Base-by-base conservation (phyloP, 2,113 vertebrate species). In the Kryptolebias marmoratus region DNA sequence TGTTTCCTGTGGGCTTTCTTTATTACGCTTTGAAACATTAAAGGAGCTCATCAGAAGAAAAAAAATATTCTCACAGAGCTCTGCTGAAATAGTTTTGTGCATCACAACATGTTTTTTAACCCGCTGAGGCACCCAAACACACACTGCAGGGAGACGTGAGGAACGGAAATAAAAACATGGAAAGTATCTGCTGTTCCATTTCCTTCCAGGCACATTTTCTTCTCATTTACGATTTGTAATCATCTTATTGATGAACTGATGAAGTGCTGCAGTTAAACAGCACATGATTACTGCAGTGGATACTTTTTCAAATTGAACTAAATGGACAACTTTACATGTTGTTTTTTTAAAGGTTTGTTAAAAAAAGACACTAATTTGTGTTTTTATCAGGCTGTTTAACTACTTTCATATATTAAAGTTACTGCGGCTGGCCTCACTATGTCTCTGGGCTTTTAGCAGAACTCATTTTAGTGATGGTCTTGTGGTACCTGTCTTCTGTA, bases 21-120 rank as follows among this genome's bases (percentile, higher is more conserved):
- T 63, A 64, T 54, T 77, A 31, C 27, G 53, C 44, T 49, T 56
- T 67, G 30, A 42, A 50, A 59, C 68, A 80, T 71, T 66, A 64
- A 32, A 67, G 14, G 31, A 27, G 44, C 58, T 42, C 39, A 42
- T 5, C 5, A 42, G 8, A 7, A 36, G 7, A 9, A 42, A 42
- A 42, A 42, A 42, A 9, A 42, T 22, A 42, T 42, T 9, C 9
- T 42, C 39, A 62, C 27, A 55, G 45, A 64, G 30, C 18, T 66
- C 9, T 53, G 27, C 11, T 39, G 15, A 8, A 22, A 52, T 27
- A 42, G 27, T 39, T 48, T 52, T 56, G 28, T 22, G 18, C 10
- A 53, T 53, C 39, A 1, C 57, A 53, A 36, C 58, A 62, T 32
- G 5, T 36, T 39, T 36, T 42, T 56, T 39, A 56, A 14, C n/a